A percentile compares a stretch with the other conserved stretches of the same genome.
phyloP scores from a whole-genome alignment of 1,140 invertebrate species.

The Neodiprion fabricii region DNA sequence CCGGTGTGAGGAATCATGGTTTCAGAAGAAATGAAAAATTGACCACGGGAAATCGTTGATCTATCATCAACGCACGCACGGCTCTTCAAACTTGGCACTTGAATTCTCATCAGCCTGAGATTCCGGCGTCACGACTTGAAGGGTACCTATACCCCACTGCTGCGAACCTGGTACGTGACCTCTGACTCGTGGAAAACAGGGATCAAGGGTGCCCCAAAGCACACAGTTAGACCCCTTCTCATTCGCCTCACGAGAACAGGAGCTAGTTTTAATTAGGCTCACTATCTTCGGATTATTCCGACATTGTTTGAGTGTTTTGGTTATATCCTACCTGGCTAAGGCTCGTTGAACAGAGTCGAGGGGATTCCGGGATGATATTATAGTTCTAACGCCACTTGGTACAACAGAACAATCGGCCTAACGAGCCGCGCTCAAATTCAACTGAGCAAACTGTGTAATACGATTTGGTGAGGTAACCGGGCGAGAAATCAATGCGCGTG shows the following conservation, averaged over 20 bases:
- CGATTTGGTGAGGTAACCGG: no score
- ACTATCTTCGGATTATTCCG: conserved; percentile 3
- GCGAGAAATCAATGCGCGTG: no score
- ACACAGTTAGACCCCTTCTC: neutral
- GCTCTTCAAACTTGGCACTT: neutral
- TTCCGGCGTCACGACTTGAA: neutral
- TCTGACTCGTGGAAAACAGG: neutral
- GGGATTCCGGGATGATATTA: neutral
- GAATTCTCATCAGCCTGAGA: conserved; percentile 6
- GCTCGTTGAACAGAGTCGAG: neutral
- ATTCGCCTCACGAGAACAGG: neutral
- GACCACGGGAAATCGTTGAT: no score
- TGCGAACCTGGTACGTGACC: neutral
- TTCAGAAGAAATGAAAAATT: no score
- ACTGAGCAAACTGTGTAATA: no score
- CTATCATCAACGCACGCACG: neutral
- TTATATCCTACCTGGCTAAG: neutral
- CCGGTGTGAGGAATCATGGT: no score
- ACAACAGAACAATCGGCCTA: neutral
- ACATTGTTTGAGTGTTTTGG: neutral
- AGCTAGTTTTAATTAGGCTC: conserved; percentile 13
- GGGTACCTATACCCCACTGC: neutral
- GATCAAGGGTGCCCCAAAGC: neutral
- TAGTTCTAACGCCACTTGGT: neutral
- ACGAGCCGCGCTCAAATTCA: no score